Evolutionary conservation across 1,140 invertebrate species (phyloP).

Genomic region (Conus betulinus): DNA sequence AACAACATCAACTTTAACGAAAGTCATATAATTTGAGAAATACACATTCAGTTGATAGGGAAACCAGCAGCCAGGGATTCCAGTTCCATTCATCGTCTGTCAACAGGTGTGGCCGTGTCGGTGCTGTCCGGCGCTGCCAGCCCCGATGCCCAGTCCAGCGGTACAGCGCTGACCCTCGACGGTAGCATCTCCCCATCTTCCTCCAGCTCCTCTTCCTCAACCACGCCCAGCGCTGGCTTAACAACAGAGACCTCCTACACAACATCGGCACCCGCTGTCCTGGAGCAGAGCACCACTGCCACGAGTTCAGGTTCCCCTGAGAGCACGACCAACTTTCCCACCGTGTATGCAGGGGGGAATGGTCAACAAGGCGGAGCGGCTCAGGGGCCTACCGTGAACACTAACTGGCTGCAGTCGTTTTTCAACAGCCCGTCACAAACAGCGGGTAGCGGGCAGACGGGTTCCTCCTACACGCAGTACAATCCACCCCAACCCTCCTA

Average conservation of each 20-base stretch:
- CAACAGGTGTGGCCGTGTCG: background rate
- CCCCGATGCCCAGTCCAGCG: background rate
- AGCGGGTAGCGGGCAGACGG: background rate
- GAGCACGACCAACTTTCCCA: no score
- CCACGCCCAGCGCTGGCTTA: background rate
- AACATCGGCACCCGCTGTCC: background rate
- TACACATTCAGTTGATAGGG: no score
- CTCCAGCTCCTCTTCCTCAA: background rate
- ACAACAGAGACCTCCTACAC: background rate
- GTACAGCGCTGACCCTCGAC: background rate
- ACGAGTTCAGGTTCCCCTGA: no score
- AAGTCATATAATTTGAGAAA: no score
- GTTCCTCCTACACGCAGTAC: background rate
- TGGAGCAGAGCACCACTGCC: background rate
- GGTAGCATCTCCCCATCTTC: background rate
- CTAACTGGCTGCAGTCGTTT: slow-evolving; percentile 10
- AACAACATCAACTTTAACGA: no score
- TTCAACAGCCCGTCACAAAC: background rate
- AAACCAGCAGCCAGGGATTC: no score
- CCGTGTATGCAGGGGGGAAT: background rate
- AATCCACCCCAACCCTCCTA: background rate
- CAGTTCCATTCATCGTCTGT: background rate
- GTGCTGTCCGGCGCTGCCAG: background rate
- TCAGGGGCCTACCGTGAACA: background rate
- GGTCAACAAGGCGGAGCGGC: background rate